Percentiles rank a stretch among this genome's conserved stretches.
These are phyloP conservation scores for Cervus canadensis DNA, from an alignment of 2,113 vertebrate species.

Conservation along the genomic window DNA sequence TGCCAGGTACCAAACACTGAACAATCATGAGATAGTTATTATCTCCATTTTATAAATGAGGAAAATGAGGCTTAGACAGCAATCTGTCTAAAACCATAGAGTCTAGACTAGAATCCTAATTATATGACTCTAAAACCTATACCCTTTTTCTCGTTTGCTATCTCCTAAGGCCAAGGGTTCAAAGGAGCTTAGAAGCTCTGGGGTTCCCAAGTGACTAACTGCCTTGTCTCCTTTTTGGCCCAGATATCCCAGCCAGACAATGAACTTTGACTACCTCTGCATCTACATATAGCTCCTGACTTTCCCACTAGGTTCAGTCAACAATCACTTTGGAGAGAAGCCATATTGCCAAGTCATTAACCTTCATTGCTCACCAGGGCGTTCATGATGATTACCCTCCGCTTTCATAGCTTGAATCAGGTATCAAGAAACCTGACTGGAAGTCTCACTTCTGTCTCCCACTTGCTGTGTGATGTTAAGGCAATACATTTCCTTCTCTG, in stretches of 20 bases:
- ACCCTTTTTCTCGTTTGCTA: neutral
- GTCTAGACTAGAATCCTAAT: neutral
- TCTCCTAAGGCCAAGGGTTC: neutral
- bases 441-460: slow-evolving; percentile 15
- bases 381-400: neutral
- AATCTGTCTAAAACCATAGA: neutral
- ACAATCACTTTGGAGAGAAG: neutral
- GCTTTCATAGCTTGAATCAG: neutral
- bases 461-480: neutral
- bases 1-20: neutral
- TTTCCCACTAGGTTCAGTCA: neutral
- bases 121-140: neutral
- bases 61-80: neutral
- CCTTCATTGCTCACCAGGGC: neutral
- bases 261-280: neutral
- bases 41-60: neutral
- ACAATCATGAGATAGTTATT: neutral
- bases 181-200: neutral
- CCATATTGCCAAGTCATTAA: neutral
- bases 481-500: neutral
- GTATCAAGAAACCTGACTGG: neutral
- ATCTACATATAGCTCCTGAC: neutral
- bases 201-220: neutral
- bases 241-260: neutral
- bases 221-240: neutral